Evolutionary conservation across 2,888 invertebrate genomes (phyloP).

Genomic region (Leucophora obtusa): DNA sequence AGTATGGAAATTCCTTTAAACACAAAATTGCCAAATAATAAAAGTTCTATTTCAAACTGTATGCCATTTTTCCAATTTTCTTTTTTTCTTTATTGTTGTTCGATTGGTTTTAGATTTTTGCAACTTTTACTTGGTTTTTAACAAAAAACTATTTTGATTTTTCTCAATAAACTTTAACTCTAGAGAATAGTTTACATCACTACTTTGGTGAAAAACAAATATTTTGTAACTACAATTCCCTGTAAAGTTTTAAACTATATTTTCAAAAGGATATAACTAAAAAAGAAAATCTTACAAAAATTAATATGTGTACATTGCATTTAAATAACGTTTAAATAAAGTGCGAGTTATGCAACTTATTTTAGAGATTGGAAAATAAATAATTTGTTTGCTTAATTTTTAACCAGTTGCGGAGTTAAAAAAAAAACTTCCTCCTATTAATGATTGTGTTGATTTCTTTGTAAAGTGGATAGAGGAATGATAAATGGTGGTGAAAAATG

Average conservation of each 20-base stretch:
- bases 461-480: no score
- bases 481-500: no score
- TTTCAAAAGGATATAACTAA: constrained; percentile 3
- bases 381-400: no score
- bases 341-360: constrained; percentile 14
- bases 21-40: constrained; percentile 49
- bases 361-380: neutral
- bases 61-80: constrained; percentile 7
- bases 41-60: constrained; percentile 16
- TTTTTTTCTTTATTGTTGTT: neutral
- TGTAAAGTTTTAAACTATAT: constrained; percentile 30
- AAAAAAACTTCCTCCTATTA: no score
- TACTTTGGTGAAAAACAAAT: constrained; percentile 13
- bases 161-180: constrained; percentile 46
- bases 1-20: constrained; percentile 23
- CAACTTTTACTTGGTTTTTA: constrained; percentile 4
- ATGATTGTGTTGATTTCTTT: no score
- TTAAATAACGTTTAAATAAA: no score
- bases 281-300: constrained; percentile 18
- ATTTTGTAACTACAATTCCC: constrained; percentile 5
- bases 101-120: constrained; percentile 11
- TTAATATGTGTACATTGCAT: constrained; percentile 18
- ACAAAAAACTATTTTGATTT: constrained; percentile 45
- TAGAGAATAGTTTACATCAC: constrained; percentile 37
- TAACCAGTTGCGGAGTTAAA: no score